Base-by-base conservation (phyloP, 2,797 vertebrate genomes). In the Cyprinodon diabolis region DNA sequence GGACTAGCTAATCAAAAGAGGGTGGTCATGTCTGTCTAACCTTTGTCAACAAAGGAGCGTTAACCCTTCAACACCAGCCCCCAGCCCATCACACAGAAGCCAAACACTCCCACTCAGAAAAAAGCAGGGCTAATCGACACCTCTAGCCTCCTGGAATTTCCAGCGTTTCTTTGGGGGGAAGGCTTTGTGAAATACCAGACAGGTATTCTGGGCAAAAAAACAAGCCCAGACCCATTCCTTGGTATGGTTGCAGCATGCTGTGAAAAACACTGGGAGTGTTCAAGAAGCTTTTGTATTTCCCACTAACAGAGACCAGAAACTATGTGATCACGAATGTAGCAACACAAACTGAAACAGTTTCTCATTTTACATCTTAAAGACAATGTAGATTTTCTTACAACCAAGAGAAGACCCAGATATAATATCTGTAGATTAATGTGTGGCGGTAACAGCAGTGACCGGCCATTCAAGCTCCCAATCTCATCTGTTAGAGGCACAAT, bases 151-250 rank as follows among this genome's bases (percentile, higher is more conserved):
- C 82, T 91, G 90, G 91, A 91, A 93, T 93, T 91, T 87, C 69
- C 86, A 69, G 77, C 77, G 86, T 88, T 91, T 91, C 91, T 87
- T 89, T 88, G 89, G 89, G 84, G 90, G 71, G 49, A 71, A 86
- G 79, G 72, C 84, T 91, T 80, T 75, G 82, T 78, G 78, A 85
- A 85, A 82, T 75, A 87, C 30, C 88, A 89, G 86, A 77, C 84
- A 91, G 85, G 91, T 91, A 91, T 86, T 89, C 84, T 65, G 83
- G 72, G 71, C 75, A 47, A 52, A 82, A n/a, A 79, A 82, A 88
- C 94, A 94, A 92, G 95, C 77, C 92, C 84, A 74, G 90, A 90
- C 95, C 78, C 83, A 87, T 90, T 85, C 73, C 56, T 48, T 30
- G 78, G 71, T 72, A 79, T 78, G 69, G 72, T 82, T 74, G 78